phyloP scores from a whole-genome alignment of 2,113 vertebrate species.

The Lagopus muta region DNA sequence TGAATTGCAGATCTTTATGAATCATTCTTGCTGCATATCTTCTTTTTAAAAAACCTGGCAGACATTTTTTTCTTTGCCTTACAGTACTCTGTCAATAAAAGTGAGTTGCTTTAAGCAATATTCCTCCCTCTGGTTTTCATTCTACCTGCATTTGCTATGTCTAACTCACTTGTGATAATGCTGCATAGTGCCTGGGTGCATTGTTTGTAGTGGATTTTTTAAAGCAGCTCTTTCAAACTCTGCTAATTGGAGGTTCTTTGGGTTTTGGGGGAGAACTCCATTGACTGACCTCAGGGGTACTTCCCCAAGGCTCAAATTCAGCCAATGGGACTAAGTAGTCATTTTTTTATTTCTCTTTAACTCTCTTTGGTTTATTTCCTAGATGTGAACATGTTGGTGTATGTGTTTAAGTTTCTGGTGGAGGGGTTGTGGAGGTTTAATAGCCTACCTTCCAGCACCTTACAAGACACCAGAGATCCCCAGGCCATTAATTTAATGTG shows the following conservation, averaged over 20 bases:
- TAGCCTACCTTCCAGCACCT: neutral
- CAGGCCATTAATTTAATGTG: neutral
- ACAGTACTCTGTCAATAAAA: constrained; percentile 69
- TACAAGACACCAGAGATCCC: neutral
- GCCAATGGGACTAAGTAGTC: neutral
- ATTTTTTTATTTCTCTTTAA: neutral
- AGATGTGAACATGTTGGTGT: neutral
- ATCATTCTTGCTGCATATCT: constrained; percentile 54
- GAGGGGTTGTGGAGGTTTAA: neutral
- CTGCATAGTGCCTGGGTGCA: neutral
- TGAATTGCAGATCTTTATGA: constrained; percentile 54
- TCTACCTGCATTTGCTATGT: neutral
- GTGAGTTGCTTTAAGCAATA: constrained; percentile 63
- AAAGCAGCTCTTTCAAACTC: neutral
- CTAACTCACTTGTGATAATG: neutral
- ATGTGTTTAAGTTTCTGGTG: neutral
- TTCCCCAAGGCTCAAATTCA: neutral
- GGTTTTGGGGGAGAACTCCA: neutral
- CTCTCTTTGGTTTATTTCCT: neutral
- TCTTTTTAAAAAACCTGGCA: constrained; percentile 60
- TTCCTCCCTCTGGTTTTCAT: constrained; percentile 24
- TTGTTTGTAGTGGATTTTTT: neutral
- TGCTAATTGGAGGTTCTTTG: neutral
- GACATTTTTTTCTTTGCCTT: constrained; percentile 67
- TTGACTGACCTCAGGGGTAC: neutral